Base-by-base conservation (phyloP, 2,888 invertebrate genomes). In the Philaethria dido region DNA sequence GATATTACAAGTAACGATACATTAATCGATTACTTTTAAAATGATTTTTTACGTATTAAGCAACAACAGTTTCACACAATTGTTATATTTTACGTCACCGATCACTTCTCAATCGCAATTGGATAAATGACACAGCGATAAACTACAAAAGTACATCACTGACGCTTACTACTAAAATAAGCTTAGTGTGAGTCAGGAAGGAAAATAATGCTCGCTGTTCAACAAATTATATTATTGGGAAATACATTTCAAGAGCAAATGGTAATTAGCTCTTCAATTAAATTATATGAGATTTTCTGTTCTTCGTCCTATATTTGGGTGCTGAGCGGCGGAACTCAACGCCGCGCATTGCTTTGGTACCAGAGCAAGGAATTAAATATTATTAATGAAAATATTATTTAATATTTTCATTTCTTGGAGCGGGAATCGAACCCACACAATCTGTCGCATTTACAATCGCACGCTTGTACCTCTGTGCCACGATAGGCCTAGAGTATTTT, bases 191-290 rank as follows among this genome's bases (percentile, higher is more conserved):
- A 44, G 25, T 60, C 45, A 60, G 22, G 18, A 45, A 45, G 60
- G 60, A 45, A 45, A 60, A 60, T 20, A n/a, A 13, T 33, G 11
- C 18, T 52, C 52, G 33, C 11, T 11, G 16, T 29, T 33, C 18
- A 33, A 16, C 14, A n/a, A 44, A 45, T 29, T 47, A 25, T 45
- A 29, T 60, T 62, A 62, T 50, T 62, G 57, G 62, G 62, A 66
- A 66, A 33, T 44, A 66, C 62, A 66, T 57, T 66, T 55, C 42
- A 48, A 62, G 6, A 25, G 9, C 20, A 44, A 36, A 42, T 57
- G 14, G 9, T 52, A 18, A 52, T 52, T 52, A 33, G 16, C 11
- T 52, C 16, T 33, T 25, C 25, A 8, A 25, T 50, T 50, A 11
- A 29, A 29, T 3, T n/a, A 50, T 50, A 14, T 50, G 16, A 29